A percentile compares a stretch with the other conserved stretches of the same genome.
These are phyloP conservation scores for Orthonevra nobilis DNA, from an alignment of 2,888 invertebrate species.

Conservation along the genomic window DNA sequence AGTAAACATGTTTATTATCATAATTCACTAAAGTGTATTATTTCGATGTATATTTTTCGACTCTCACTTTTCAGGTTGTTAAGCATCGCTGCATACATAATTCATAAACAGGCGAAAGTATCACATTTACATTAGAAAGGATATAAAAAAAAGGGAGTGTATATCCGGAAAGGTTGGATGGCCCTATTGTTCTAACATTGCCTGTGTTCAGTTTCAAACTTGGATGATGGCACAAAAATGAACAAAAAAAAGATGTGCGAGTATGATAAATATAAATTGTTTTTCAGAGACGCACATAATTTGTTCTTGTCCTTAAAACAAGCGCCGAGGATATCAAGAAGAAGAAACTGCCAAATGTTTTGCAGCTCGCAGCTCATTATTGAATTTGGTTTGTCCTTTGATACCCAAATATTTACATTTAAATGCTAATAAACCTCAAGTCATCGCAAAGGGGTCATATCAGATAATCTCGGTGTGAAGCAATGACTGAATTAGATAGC, in stretches of 20 bases:
- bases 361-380: slow-evolving; percentile 25
- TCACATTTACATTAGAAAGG: slow-evolving; percentile 63
- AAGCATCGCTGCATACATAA: slow-evolving; percentile 23
- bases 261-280: slow-evolving; percentile 58
- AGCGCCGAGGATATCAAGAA: background rate
- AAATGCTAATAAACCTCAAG: slow-evolving; percentile 49
- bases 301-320: slow-evolving; percentile 31
- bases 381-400: slow-evolving; percentile 38
- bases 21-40: slow-evolving; percentile 48
- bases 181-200: background rate
- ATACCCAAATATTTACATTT: slow-evolving; percentile 56
- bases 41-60: slow-evolving; percentile 30
- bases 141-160: slow-evolving; percentile 47
- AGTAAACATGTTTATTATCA: slow-evolving; percentile 46
- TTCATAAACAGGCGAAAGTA: slow-evolving; percentile 36
- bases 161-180: no score
- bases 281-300: slow-evolving; percentile 35
- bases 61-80: slow-evolving; percentile 9
- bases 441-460: slow-evolving; percentile 6
- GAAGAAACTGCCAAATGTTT: background rate
- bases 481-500: slow-evolving; percentile 2
- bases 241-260: no score
- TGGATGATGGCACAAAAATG: slow-evolving; percentile 33
- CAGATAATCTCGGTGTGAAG: slow-evolving; percentile 1
- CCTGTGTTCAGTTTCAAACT: slow-evolving; percentile 5